phyloP scores from a whole-genome alignment of 2,113 vertebrate species.

The Chaenocephalus aceratus region DNA sequence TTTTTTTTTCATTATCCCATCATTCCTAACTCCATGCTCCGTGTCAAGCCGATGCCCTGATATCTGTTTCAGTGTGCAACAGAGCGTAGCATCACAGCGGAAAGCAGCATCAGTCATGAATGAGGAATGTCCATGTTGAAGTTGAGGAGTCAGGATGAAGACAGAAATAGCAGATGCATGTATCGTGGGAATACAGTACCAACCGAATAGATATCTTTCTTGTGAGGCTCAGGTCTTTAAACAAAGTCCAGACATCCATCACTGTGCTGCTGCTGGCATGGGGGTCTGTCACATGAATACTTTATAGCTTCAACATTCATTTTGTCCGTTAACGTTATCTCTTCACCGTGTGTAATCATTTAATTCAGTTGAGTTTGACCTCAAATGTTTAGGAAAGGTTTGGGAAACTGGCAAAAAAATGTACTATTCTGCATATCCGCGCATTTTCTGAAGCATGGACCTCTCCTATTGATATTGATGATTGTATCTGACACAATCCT shows the following conservation, averaged over 20 bases:
- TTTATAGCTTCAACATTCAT: constrained; percentile 28
- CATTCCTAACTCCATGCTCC: constrained; percentile 23
- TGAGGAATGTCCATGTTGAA: constrained; percentile 18
- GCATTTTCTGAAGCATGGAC: neutral
- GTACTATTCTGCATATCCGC: neutral
- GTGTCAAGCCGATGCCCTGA: constrained; percentile 13
- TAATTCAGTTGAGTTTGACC: neutral
- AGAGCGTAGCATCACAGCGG: constrained; percentile 1
- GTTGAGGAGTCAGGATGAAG: constrained; percentile 1
- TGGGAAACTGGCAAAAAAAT: neutral
- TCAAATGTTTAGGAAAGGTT: neutral
- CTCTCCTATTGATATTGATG: neutral
- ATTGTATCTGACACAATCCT: too few relatives aligned
- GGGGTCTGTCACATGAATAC: constrained; percentile 17
- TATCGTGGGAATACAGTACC: constrained; percentile 14
- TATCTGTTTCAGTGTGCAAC: constrained; percentile 5
- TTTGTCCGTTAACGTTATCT: neutral
- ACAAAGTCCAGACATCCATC: neutral
- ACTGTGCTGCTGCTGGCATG: neutral
- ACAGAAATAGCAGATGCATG: constrained; percentile 6
- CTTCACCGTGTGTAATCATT: neutral
- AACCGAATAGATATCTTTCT: neutral
- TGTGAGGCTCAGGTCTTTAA: neutral
- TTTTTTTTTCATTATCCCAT: neutral
- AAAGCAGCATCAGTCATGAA: constrained; percentile 11